Evolutionary conservation across 2,888 invertebrate species (phyloP).

Genomic region (Apamea sordens): DNA sequence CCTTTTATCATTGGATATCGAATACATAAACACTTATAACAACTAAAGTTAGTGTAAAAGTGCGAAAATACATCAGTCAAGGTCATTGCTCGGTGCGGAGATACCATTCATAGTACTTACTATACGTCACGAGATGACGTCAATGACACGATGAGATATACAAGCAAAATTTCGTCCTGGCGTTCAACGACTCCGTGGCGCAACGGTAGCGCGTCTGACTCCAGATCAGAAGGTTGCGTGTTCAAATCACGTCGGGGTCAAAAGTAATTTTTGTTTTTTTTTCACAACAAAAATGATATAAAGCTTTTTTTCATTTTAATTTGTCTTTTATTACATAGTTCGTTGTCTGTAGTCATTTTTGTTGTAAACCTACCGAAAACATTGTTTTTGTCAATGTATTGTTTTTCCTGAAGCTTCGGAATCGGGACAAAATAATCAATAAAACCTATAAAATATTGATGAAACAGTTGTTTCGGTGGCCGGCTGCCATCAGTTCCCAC

Average conservation of each 20-base stretch:
- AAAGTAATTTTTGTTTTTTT: conserved; percentile 65
- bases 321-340: background rate
- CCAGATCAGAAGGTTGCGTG: conserved; percentile 99
- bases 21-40: conserved; percentile 8
- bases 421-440: conserved; percentile 19
- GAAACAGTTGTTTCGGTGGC: conserved; percentile 1
- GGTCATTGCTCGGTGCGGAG: conserved; percentile 29
- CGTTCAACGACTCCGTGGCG: conserved; percentile 94
- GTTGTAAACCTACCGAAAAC: background rate
- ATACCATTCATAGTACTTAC: conserved; percentile 27
- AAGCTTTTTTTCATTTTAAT: background rate
- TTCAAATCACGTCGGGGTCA: conserved; percentile 99
- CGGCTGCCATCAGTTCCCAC: conserved; percentile 56
- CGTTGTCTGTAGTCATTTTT: background rate
- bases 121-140: conserved; percentile 66
- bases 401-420: background rate
- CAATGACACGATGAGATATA: conserved; percentile 47
- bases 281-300: background rate
- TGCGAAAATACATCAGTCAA: conserved; percentile 40
- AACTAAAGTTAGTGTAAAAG: conserved; percentile 13
- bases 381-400: background rate
- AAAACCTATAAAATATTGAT: conserved; percentile 15
- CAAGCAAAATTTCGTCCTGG: conserved; percentile 58
- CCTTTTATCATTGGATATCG: background rate
- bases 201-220: conserved; percentile 99